Evolutionary conservation across 2,113 vertebrate species (phyloP), one percentile per base, ranked within the genome.

Genomic region (Mus spicilegus): DNA sequence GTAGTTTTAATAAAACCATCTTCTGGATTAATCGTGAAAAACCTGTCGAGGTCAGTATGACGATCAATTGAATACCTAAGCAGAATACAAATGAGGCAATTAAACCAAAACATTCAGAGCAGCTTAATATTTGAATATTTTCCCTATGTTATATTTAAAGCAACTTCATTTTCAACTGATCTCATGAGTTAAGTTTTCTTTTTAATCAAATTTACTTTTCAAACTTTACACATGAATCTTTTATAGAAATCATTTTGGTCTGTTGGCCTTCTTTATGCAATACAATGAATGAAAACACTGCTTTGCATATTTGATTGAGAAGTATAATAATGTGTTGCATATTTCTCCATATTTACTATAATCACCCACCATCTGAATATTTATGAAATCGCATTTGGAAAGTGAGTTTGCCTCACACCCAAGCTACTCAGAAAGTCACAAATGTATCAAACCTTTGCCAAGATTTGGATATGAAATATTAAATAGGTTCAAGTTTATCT

Each of bases 31-130:
- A 99, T 99, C 94, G 97, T 99, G 98, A 99, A 99, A 97, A 99
- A 99, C 98, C 99, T 99, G 97, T 99, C 99, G 36, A 99, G 98
- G 97, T 99, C 99, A 56, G 99, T 99, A 96, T 99, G 99, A 77
- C 99, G 99, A 97, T 99, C 99, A 93, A 99, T 99, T 97, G 99
- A 99, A 98, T 99, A 99, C 97, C 99, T 99, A 97, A 97, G 90
- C n/a, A 96, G 97, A 95, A 98, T 98, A 97, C 81, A 97, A 98
- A 98, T 89, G 85, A 95, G 73, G 75, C 94, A 96, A 98, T 98
- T 98, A 98, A 89, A 97, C 49, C 30, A 93, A 98, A 89, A 95
- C 82, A 87, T 94, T 93, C 20, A 51, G 87, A 51, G 54, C 26
- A 90, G 80, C 86, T 98, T 97, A 33, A 56, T 96, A 93, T 67